Evolutionary conservation across 2,888 invertebrate genomes (phyloP).

Genomic region (Callyntrura guangdongensis): DNA sequence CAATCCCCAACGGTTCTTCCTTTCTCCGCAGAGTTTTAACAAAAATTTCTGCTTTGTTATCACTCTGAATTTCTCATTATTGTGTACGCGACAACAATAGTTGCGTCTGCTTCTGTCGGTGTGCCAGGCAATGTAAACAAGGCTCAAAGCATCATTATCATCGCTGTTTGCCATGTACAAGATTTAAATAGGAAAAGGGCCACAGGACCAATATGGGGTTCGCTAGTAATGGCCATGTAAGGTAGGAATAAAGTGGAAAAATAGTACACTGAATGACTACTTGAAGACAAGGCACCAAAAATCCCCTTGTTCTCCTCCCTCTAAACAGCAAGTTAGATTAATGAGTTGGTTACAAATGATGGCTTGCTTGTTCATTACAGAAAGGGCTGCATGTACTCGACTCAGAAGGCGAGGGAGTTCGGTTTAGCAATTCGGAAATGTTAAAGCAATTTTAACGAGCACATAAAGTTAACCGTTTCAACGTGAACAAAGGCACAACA

Average conservation of each 20-base stretch:
- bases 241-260: conserved; percentile 44
- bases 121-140: neutral
- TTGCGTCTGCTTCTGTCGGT: conserved; percentile 38
- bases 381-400: neutral
- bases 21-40: conserved; percentile 39
- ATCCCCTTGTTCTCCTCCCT: too few relatives aligned
- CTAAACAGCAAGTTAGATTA: conserved; percentile 4
- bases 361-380: conserved; percentile 3
- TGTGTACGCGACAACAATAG: conserved; percentile 32
- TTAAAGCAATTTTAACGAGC: conserved; percentile 44
- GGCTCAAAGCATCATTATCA: neutral
- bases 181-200: neutral
- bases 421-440: conserved; percentile 1
- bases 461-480: conserved; percentile 42
- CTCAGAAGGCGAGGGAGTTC: neutral
- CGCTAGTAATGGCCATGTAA: conserved; percentile 8
- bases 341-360: conserved; percentile 26
- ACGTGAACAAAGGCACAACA: neutral
- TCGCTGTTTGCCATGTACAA: conserved; percentile 9
- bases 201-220: neutral
- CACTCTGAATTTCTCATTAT: conserved; percentile 24
- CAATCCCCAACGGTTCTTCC: conserved; percentile 49
- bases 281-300: too few relatives aligned
- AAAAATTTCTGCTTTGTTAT: neutral
- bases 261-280: conserved; percentile 5